Base-by-base conservation (phyloP, 2,797 vertebrate species). In the Melopsittacus undulatus region DNA sequence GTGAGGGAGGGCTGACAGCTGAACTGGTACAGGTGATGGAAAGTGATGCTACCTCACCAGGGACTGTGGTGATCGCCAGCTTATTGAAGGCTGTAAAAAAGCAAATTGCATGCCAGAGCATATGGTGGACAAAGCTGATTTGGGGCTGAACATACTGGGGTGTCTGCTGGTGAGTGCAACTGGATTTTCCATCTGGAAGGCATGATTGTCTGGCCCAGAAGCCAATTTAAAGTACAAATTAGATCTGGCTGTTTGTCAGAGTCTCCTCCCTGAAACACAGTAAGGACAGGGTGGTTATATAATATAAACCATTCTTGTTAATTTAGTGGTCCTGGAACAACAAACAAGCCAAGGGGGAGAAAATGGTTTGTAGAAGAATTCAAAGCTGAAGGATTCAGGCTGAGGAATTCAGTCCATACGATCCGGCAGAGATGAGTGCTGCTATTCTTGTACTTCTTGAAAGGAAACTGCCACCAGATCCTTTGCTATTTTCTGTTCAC, bases 381-480 rank as follows among this genome's bases (percentile, higher is more conserved):
- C 80, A 88, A 91, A 96, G 94, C 86, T 0, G 1, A 79, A 95
- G 75, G 92, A 92, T 92, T 89, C 10, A 1, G 67, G 72, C 92
- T 79, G 89, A 94, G 94, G 96, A 96, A 97, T 97, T 95, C 77
- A 76, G 94, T 83, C 89, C 92, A 91, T 90, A 83, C 87, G 95
- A 97, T 96, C 94, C 48, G 7, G 48, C 83, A 89, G 88, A 96
- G 95, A 97, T 96, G 83, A 74, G 92, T 94, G 96, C 94, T 94
- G 96, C 96, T 97, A 97, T 97, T 97, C 95, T 88, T 96, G 97
- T 95, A 94, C 3, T 73, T 97, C 97, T 97, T 97, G 96, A 97
- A 96, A 97, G 96, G 97, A 97, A 95, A 77, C 97, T 97, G 97
- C 97, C 94, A 97, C 89, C 91, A 97, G 97, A 97, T 97, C 96